Conservation (phyloP, 2,113 vertebrate species). For the Monarcha castaneiventris region DNA sequence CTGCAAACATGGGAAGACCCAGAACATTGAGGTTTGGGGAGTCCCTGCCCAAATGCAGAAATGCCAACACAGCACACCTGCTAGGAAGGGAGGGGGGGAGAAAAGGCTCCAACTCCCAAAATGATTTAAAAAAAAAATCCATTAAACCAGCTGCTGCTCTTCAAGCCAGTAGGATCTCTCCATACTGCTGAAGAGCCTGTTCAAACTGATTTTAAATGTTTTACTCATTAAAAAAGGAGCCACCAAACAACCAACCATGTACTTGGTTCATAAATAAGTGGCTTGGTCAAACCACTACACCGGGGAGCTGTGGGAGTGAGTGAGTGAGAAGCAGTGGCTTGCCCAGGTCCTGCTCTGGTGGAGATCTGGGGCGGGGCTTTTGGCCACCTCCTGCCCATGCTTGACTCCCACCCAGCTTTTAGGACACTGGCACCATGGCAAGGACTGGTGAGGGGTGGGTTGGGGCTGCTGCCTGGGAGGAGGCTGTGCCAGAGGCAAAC, state of each 20-base stretch:
- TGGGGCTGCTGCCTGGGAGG: background rate
- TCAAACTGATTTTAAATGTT: background rate
- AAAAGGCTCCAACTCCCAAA: background rate
- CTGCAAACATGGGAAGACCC: background rate
- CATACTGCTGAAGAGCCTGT: background rate
- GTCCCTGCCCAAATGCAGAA: background rate
- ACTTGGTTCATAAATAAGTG: background rate
- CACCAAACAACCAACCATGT: background rate
- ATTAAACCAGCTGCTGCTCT: background rate
- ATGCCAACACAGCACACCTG: background rate
- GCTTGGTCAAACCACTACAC: background rate
- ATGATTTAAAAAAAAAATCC: background rate
- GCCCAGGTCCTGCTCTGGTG: background rate
- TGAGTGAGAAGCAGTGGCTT: fast-evolving
- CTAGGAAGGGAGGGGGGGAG: background rate
- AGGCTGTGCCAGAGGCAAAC: background rate
- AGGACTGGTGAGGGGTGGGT: fast-evolving
- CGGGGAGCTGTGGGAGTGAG: background rate
- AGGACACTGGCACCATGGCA: fast-evolving
- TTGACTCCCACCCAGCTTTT: background rate
- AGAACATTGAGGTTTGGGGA: background rate
- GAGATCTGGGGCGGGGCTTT: background rate
- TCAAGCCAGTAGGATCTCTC: background rate
- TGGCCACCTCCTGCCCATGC: background rate
- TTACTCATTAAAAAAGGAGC: background rate